phyloP scores from a whole-genome alignment of 2,797 vertebrate species.

The Pogonophryne albipinna region DNA sequence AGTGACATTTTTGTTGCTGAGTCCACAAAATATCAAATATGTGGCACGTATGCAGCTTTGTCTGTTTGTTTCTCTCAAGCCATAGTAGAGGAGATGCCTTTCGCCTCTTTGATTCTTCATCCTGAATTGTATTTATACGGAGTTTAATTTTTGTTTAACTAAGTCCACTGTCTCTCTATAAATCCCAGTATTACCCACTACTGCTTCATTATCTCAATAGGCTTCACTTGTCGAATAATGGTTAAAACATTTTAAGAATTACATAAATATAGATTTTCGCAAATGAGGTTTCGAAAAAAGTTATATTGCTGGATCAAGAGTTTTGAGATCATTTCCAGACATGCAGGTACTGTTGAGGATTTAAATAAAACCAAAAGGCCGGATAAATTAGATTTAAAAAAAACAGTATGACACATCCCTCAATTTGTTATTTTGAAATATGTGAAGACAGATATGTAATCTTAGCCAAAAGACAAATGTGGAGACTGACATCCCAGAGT shows the following conservation, averaged over 20 bases:
- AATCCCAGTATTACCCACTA: background rate
- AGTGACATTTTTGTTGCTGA: slow-evolving; percentile 21
- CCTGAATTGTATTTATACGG: slow-evolving; percentile 1
- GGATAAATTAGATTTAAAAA: background rate
- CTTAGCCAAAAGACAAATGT: too few relatives aligned
- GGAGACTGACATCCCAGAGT: too few relatives aligned
- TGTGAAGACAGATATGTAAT: too few relatives aligned
- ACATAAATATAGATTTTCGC: too few relatives aligned
- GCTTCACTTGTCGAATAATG: background rate
- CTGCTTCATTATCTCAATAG: background rate
- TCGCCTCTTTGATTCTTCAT: background rate
- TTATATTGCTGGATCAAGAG: too few relatives aligned
- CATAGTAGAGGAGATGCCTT: background rate
- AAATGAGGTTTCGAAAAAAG: too few relatives aligned
- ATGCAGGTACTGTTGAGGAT: too few relatives aligned
- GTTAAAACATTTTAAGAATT: too few relatives aligned
- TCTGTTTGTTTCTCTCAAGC: background rate
- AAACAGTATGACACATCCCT: background rate
- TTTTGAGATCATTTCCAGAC: too few relatives aligned
- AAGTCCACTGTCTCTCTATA: background rate
- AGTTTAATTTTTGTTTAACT: slow-evolving; percentile 9
- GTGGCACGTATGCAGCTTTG: background rate
- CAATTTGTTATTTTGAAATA: too few relatives aligned
- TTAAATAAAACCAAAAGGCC: too few relatives aligned
- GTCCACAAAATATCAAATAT: slow-evolving; percentile 28